These are phyloP conservation scores for Eulemur coronatus DNA, from an alignment of 2,797 vertebrate species.

Conservation along the genomic window DNA sequence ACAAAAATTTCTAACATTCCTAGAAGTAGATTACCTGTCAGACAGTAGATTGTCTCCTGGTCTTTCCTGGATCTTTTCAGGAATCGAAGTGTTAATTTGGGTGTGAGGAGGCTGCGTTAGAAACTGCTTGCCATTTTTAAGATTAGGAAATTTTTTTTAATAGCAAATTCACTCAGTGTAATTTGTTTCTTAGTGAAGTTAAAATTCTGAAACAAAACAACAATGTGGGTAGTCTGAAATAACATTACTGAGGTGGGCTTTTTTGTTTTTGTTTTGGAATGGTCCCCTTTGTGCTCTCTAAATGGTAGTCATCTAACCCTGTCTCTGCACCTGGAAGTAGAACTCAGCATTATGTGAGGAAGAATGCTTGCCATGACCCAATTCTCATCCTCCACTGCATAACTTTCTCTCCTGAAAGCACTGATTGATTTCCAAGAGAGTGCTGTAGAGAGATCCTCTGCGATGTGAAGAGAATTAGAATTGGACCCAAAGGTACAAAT, in stretches of 20 bases:
- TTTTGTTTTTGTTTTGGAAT: background rate
- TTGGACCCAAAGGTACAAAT: conserved; percentile 59
- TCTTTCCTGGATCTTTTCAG: background rate
- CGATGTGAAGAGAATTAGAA: conserved; percentile 63
- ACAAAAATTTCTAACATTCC: background rate
- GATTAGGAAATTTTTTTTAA: background rate
- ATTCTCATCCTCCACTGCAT: conserved; percentile 51
- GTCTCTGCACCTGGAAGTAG: conserved; percentile 62
- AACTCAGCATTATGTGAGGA: conserved; percentile 44
- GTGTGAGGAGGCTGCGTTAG: background rate
- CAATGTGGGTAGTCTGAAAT: background rate
- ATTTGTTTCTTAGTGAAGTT: background rate
- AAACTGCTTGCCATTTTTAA: background rate
- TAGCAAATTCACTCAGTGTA: background rate
- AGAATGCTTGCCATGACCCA: conserved; percentile 62
- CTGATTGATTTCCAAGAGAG: conserved; percentile 72
- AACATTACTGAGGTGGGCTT: background rate
- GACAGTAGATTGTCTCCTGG: background rate
- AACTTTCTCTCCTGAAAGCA: conserved; percentile 66
- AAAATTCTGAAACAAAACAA: background rate
- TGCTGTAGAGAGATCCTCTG: background rate
- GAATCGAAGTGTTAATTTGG: background rate
- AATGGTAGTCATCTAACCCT: conserved; percentile 25
- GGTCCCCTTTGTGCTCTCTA: conserved; percentile 1
- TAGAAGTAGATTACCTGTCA: background rate